Conservation (phyloP, 2,888 invertebrate genomes). For the Leptinotarsa haldemani region DNA sequence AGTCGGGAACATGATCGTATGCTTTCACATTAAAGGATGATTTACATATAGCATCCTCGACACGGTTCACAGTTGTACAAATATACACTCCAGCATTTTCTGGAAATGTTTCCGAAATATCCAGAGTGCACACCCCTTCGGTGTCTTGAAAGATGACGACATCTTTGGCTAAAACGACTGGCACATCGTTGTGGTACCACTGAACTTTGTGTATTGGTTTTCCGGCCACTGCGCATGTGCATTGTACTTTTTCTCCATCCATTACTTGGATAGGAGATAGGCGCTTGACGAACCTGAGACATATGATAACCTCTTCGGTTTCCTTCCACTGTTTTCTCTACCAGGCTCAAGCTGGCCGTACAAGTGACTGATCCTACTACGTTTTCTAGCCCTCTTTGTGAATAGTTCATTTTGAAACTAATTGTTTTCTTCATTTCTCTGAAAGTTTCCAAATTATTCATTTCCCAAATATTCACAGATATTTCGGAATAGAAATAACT, state of each 20-base stretch:
- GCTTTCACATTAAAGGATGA: constrained; percentile 87
- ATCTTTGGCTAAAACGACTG: constrained; percentile 81
- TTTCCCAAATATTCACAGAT: too few species aligned
- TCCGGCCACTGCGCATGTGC: constrained; percentile 80
- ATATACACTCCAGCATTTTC: constrained; percentile 91
- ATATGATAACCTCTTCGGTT: constrained; percentile 71
- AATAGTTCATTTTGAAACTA: too few species aligned
- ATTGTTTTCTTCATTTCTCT: too few species aligned
- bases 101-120: constrained; percentile 88
- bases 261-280: constrained; percentile 82
- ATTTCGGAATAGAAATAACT: too few species aligned
- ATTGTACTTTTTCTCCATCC: constrained; percentile 86
- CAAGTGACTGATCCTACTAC: constrained; percentile 90
- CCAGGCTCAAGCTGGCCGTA: constrained; percentile 77
- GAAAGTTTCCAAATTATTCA: too few species aligned
- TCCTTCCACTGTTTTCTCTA: constrained; percentile 72
- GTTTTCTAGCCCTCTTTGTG: constrained; percentile 74
- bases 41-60: constrained; percentile 84
- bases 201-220: constrained; percentile 83
- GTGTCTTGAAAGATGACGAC: constrained; percentile 79
- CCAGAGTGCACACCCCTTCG: constrained; percentile 83
- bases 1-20: constrained; percentile 89
- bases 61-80: constrained; percentile 83
- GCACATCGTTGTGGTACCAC: constrained; percentile 82
- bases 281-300: constrained; percentile 82